Evolutionary conservation across 2,113 vertebrate species (phyloP), one percentile per base, ranked within the genome.

Genomic region (Acrocephalus kingi): DNA sequence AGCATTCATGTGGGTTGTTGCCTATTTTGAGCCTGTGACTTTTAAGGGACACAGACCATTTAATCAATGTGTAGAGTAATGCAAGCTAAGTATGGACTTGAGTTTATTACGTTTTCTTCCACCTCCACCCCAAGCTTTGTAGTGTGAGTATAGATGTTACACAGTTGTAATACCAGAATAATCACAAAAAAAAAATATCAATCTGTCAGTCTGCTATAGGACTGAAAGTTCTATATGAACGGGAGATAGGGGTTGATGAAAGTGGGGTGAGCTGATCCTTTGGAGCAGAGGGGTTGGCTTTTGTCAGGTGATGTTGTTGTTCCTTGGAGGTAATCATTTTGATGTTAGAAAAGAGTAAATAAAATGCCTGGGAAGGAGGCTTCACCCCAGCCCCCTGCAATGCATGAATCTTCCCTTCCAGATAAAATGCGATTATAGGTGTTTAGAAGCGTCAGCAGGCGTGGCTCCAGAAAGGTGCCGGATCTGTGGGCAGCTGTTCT

Each of bases 191-290:
- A 15, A 23, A 23, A n/a, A n/a, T n/a, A n/a, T 5, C 13, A 21
- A 59, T 43, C 43, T 43, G 43, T 43, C 43, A 3, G 9, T 45
- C 10, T 46, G 15, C 24, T 31, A 15, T 7, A 20, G 20, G 24
- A 46, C 0, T 10, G 25, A 7, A 45, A 46, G 15, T 24, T n/a
- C 41, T 62, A 1, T 1, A 0, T 51, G 63, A 15, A 5, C 0
- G 10, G 41, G 4, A 2, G 4, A 13, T 27, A 28, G 6, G 20
- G 25, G 6, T 48, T 52, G 33, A 35, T 22, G 13, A 5, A 9
- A 15, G 37, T 4, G 16, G 16, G 19, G 4, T 25, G 8, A 58
- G 31, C 31, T 19, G 4, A 9, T 23, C 15, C 55, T 4, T 13
- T 3, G n/a, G 24, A 56, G 77, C 43, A 6, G 21, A 35, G 43